These are phyloP conservation scores for Ophion costatus DNA, from an alignment of 2,888 invertebrate genomes.

Conservation along the genomic window DNA sequence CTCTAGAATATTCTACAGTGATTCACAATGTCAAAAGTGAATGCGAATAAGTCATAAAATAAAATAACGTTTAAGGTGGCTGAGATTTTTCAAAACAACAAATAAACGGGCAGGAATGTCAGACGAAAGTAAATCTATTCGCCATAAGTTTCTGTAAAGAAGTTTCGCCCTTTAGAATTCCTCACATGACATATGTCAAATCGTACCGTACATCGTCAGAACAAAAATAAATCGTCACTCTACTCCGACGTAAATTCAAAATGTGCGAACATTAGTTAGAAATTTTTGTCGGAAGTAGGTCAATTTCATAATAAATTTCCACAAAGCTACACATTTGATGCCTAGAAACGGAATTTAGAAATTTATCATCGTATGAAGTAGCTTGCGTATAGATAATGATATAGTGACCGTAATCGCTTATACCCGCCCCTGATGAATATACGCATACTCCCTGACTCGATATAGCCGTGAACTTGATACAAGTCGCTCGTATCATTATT, in stretches of 20 bases:
- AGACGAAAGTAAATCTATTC: neutral
- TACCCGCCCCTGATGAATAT: constrained; percentile 10
- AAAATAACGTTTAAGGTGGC: neutral
- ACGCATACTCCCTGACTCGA: constrained; percentile 20
- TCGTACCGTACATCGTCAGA: neutral
- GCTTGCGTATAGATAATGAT: neutral
- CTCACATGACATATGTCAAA: neutral
- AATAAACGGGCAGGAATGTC: too few relatives aligned
- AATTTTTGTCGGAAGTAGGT: neutral
- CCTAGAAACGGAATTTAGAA: constrained; percentile 9
- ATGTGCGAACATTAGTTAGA: too few relatives aligned
- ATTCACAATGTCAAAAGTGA: neutral
- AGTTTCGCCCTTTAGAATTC: neutral
- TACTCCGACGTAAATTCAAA: too few relatives aligned
- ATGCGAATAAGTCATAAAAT: neutral
- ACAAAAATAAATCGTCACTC: too few relatives aligned
- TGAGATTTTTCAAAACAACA: too few relatives aligned
- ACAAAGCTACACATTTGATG: neutral
- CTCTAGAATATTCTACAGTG: neutral
- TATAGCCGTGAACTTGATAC: constrained; percentile 61
- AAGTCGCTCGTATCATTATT: constrained; percentile 33
- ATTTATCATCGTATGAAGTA: neutral
- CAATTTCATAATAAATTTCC: neutral
- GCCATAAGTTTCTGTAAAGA: neutral
- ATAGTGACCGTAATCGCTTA: constrained; percentile 31